Evolutionary conservation across 1,140 invertebrate genomes (phyloP), one percentile per base, ranked within the genome.

Genomic region (Pogonus chalceus): DNA sequence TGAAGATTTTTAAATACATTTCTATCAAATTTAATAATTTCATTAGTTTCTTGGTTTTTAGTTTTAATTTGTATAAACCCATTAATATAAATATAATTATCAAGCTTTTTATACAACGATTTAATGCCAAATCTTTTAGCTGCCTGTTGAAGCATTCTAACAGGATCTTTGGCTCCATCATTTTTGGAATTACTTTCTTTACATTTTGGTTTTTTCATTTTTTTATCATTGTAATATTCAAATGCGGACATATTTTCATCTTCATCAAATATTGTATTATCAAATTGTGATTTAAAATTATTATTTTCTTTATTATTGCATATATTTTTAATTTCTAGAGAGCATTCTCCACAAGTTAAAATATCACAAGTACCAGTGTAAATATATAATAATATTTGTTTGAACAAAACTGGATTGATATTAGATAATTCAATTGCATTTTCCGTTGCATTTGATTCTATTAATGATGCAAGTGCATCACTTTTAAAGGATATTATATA

Each of bases 341-440:
- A 54, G 57, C 72, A 74, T 23, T 74, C 68, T 3, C 80, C 81
- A 46, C 69, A 49, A 31, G 72, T 70, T 0, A 79, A 64, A 3
- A 84, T 71, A 61, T 81, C 77, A 68, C 83, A 87, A 0, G 68
- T 72, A 23, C 80, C 79, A 9, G 79, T 83, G 60, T 88, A 89
- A 49, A 86, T 76, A 65, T 70, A 88, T 21, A 69, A 61, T 4
- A 88, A 61, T 7, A 87, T 65, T 59, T 85, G 75, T 43, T 81
- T 72, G 63, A 88, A 84, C 18, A 84, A 75, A 12, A 78, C 73
- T 1, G 79, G 73, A 47, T 79, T 70, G 0, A 82, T 65, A 63
- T 77, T 73, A 10, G 76, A 69, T 12, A 82, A 58, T 26, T 56
- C 49, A 2, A 79, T 56, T 10, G 53, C 62, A 51, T 10, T 26